These are phyloP conservation scores for Alsophila aescularia DNA, from an alignment of 2,888 invertebrate species.

Conservation along the genomic window DNA sequence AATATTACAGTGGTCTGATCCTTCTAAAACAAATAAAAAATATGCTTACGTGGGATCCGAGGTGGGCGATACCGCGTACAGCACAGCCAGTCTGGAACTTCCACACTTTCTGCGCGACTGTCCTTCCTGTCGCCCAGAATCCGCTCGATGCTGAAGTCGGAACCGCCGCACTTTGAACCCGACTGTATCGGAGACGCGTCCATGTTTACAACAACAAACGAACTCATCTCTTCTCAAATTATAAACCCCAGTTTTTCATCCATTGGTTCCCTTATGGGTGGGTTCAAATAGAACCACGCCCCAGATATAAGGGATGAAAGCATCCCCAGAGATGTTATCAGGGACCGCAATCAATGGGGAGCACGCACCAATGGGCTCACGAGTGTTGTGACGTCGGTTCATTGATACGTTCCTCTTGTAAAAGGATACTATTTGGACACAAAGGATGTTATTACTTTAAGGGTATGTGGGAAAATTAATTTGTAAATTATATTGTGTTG, in stretches of 20 bases:
- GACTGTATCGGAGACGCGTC: constrained; percentile 63
- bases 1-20: no score
- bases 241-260: constrained; percentile 17
- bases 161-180: constrained; percentile 62
- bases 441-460: constrained; percentile 81
- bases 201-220: constrained; percentile 53
- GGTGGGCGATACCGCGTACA: constrained; percentile 90
- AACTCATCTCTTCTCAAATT: constrained; percentile 27
- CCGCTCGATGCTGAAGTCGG: constrained; percentile 86
- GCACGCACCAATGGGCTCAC: constrained; percentile 63
- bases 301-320: constrained; percentile 29
- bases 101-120: constrained; percentile 40
- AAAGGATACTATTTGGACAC: constrained; percentile 79
- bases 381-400: constrained; percentile 78
- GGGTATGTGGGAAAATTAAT: constrained; percentile 83
- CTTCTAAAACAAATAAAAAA: constrained; percentile 1
- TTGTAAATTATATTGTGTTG: constrained; percentile 68
- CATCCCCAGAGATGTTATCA: constrained; percentile 60
- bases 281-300: constrained; percentile 55
- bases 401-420: constrained; percentile 70
- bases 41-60: constrained; percentile 86
- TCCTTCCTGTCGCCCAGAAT: constrained; percentile 78
- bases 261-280: constrained; percentile 48
- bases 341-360: constrained; percentile 57
- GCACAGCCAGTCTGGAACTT: constrained; percentile 85